Conservation (phyloP, 2,888 invertebrate species). For the Halictus quadricinctus region DNA sequence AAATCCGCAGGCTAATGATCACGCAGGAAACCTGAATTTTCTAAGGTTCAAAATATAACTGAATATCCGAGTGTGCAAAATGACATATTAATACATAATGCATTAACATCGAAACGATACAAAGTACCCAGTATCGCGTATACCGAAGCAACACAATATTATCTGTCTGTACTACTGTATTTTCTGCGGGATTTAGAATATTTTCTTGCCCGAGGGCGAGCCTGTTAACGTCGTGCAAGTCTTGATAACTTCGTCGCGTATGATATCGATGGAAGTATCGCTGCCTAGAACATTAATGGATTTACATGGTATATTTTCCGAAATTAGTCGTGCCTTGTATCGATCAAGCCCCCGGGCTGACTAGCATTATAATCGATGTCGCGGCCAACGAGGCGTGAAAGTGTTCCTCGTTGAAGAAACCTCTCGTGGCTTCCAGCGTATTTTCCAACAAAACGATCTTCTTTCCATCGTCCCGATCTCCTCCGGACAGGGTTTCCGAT, state of each 20-base stretch:
- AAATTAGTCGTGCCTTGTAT: constrained; percentile 31
- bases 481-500: background rate
- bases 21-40: no score
- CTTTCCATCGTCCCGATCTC: background rate
- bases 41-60: no score
- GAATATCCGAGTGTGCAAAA: background rate
- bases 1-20: no score
- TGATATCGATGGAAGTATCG: constrained; percentile 8
- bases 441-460: background rate
- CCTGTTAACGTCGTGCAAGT: background rate
- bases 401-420: constrained; percentile 29
- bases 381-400: constrained; percentile 45
- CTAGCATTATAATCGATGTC: constrained; percentile 38
- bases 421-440: background rate
- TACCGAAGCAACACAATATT: background rate
- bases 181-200: background rate
- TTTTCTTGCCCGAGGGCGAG: background rate
- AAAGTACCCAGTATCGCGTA: background rate
- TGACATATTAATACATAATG: background rate
- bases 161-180: background rate
- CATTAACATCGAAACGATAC: background rate
- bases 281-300: constrained; percentile 28
- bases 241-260: constrained; percentile 15
- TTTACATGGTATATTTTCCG: background rate
- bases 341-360: constrained; percentile 27